phyloP scores from a whole-genome alignment of 1,140 invertebrate species.

The Vanessa tameamea region DNA sequence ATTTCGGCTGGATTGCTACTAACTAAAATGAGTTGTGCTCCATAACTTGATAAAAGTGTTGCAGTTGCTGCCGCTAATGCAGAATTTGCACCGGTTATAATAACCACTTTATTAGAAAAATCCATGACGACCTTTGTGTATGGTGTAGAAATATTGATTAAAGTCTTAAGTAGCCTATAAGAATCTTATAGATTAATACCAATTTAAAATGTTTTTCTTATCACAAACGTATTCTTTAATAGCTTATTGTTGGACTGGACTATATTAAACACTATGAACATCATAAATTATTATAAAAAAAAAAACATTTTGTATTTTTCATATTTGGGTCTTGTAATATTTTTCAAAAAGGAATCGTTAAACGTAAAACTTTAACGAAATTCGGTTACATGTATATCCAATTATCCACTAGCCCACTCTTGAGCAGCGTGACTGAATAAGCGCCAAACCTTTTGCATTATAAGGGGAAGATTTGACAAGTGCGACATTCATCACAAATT shows the following conservation, averaged over 20 bases:
- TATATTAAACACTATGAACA: not conserved
- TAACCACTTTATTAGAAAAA: constrained; percentile 15
- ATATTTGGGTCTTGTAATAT: too few relatives aligned
- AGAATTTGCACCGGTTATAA: constrained; percentile 4
- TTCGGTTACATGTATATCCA: too few relatives aligned
- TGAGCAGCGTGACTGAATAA: too few relatives aligned
- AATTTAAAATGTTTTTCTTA: not conserved
- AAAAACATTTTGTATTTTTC: too few relatives aligned
- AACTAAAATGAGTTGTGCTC: not conserved
- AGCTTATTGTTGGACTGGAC: not conserved
- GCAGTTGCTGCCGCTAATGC: not conserved
- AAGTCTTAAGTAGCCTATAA: not conserved
- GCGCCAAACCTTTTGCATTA: too few relatives aligned
- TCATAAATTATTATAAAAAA: too few relatives aligned
- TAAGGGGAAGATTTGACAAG: too few relatives aligned
- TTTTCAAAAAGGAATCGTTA: too few relatives aligned
- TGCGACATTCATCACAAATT: too few relatives aligned
- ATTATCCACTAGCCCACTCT: too few relatives aligned
- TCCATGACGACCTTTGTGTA: not conserved
- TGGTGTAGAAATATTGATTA: not conserved
- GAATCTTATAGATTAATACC: not conserved
- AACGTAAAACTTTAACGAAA: too few relatives aligned
- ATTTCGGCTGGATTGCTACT: not conserved
- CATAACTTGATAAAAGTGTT: constrained; percentile 1
- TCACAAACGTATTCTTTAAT: not conserved